phyloP scores from a whole-genome alignment of 2,888 invertebrate species.

The Stomorhina lunata region DNA sequence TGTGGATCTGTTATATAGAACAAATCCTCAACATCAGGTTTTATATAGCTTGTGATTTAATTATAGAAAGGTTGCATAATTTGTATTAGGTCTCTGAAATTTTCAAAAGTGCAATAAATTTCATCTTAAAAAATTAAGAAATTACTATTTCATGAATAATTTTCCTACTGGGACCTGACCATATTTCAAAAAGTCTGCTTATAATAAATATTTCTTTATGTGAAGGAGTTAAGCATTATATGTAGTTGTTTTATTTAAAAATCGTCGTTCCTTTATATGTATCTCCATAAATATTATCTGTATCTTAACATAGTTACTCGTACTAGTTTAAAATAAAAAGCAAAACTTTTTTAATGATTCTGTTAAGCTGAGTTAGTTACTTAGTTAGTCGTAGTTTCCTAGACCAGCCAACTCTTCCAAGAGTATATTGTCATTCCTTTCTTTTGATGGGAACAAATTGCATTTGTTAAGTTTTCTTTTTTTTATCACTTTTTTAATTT shows the following conservation, averaged over 20 bases:
- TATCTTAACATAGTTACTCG: slow-evolving; percentile 33
- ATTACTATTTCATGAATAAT: too few species aligned
- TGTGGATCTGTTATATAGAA: too few species aligned
- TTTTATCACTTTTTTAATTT: slow-evolving; percentile 8
- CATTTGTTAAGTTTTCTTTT: slow-evolving; percentile 37
- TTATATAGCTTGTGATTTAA: not conserved
- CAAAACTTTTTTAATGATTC: slow-evolving; percentile 50
- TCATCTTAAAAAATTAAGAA: too few species aligned
- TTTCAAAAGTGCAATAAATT: too few species aligned
- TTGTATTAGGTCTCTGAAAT: not conserved
- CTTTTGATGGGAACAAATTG: slow-evolving; percentile 62
- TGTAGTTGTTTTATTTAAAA: slow-evolving; percentile 4
- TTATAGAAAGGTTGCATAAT: not conserved
- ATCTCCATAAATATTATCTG: not conserved
- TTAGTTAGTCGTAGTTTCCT: too few species aligned
- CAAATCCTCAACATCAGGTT: too few species aligned
- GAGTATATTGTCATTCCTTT: slow-evolving; percentile 38
- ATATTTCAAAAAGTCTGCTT: not conserved
- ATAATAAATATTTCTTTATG: not conserved
- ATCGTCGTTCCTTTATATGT: not conserved
- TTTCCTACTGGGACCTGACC: not conserved
- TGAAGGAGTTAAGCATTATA: slow-evolving; percentile 38
- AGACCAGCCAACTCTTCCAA: not conserved
- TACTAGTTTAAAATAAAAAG: slow-evolving; percentile 8
- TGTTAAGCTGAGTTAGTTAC: slow-evolving; percentile 20